Evolutionary conservation across 2,888 invertebrate species (phyloP).

Genomic region (Thecophora atra): DNA sequence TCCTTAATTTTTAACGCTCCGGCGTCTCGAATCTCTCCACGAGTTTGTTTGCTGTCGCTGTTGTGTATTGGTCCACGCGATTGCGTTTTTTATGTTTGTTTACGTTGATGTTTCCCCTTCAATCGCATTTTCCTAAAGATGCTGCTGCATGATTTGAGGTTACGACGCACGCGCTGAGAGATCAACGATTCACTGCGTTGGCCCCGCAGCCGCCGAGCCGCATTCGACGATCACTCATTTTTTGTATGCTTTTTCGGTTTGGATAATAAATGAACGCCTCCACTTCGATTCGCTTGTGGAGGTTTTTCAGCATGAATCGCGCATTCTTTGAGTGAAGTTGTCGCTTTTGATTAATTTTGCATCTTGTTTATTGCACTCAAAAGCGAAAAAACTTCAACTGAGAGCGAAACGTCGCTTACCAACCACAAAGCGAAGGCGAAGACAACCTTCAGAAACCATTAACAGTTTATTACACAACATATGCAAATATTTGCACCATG

Average conservation of each 20-base stretch:
- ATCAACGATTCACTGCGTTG: not conserved
- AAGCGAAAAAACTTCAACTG: not conserved
- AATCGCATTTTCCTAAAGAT: not conserved
- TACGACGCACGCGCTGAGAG: not conserved
- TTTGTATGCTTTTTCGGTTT: too few species aligned
- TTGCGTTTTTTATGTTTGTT: not conserved
- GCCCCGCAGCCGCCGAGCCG: too few species aligned
- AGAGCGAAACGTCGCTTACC: not conserved
- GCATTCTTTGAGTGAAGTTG: too few species aligned
- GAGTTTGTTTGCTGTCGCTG: not conserved
- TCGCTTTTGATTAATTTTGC: too few species aligned
- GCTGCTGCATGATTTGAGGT: constrained; percentile 3
- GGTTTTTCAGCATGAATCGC: too few species aligned
- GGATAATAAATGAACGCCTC: too few species aligned
- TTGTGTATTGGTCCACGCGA: not conserved
- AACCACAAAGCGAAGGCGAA: not conserved
- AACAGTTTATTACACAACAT: constrained; percentile 13
- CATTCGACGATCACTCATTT: too few species aligned
- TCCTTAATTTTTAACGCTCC: not conserved
- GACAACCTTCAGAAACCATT: not conserved
- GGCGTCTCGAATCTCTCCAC: not conserved
- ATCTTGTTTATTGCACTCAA: too few species aligned
- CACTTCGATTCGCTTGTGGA: too few species aligned
- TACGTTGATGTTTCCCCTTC: not conserved
- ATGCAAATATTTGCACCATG: constrained; percentile 7